Percentiles rank a stretch among this genome's conserved stretches.
phyloP scores from a whole-genome alignment of 1,140 invertebrate species.

The Neoseiulus cucumeris region DNA sequence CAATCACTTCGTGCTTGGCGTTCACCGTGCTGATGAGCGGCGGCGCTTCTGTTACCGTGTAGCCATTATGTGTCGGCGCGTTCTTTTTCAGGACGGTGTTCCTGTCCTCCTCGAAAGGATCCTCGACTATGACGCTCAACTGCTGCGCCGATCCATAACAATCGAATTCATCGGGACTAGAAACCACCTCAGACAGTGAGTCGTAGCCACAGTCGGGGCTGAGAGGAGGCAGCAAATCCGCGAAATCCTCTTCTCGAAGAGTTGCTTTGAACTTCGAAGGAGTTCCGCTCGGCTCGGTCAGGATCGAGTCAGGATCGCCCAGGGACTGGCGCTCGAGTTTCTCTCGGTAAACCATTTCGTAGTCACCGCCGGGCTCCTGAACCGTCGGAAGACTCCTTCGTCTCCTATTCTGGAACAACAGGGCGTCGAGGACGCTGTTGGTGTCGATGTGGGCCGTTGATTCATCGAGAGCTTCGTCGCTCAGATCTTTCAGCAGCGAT shows the following conservation, averaged over 20 bases:
- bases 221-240: neutral
- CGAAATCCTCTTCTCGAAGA: neutral
- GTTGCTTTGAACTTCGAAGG: neutral
- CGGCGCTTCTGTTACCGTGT: too few species aligned
- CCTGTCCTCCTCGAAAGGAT: neutral
- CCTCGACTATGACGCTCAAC: neutral
- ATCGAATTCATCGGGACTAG: neutral
- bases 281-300: neutral
- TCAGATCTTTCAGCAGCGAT: too few species aligned
- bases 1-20: too few species aligned
- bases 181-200: neutral
- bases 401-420: neutral
- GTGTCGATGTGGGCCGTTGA: neutral
- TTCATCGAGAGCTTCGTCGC: neutral
- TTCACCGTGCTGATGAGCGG: too few species aligned
- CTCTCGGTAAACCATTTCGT: constrained; percentile 4
- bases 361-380: neutral
- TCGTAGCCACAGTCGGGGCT: neutral
- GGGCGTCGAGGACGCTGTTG: neutral
- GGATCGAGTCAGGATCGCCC: neutral
- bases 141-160: neutral
- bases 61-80: too few species aligned
- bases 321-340: neutral
- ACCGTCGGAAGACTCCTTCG: neutral
- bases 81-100: too few species aligned